A percentile compares a stretch with the other conserved stretches of the same genome.
Evolutionary conservation across 2,797 vertebrate species (phyloP).

Genomic region (Borostomias antarcticus): DNA sequence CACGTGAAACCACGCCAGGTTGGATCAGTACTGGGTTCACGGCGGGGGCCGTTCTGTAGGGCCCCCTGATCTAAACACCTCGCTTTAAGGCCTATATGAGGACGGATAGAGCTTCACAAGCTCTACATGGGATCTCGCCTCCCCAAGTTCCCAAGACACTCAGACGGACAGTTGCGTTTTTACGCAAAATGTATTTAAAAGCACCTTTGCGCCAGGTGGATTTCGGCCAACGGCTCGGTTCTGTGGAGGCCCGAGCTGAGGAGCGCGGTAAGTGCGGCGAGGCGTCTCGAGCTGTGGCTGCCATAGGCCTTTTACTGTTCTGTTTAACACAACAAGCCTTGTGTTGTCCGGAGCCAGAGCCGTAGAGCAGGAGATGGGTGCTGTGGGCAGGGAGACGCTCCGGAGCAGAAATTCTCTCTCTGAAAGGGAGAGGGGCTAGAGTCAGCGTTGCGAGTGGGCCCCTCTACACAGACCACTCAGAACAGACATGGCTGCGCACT

Average conservation of each 20-base stretch:
- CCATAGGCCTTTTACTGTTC: not conserved
- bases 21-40: too few species aligned
- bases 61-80: too few species aligned
- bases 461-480: slow-evolving; percentile 4
- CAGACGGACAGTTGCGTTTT: not conserved
- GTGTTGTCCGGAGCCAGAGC: slow-evolving; percentile 15
- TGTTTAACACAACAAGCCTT: slow-evolving; percentile 2
- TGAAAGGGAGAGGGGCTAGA: slow-evolving; percentile 10
- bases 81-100: too few species aligned
- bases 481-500: slow-evolving; percentile 7
- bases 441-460: too few species aligned
- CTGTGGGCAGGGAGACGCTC: slow-evolving; percentile 21
- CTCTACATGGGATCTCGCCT: too few species aligned
- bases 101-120: too few species aligned
- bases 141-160: not conserved
- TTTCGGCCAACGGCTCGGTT: not conserved
- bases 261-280: not conserved
- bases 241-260: not conserved
- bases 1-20: not conserved
- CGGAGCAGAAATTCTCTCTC: slow-evolving; percentile 25
- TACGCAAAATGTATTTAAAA: too few species aligned
- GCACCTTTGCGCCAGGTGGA: not conserved
- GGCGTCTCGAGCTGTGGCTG: slow-evolving; percentile 1
- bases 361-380: slow-evolving; percentile 22
- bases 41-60: too few species aligned